Evolutionary conservation across 2,797 vertebrate species (phyloP), one percentile per base, ranked within the genome.

Genomic region (Peromyscus melanophrys): DNA sequence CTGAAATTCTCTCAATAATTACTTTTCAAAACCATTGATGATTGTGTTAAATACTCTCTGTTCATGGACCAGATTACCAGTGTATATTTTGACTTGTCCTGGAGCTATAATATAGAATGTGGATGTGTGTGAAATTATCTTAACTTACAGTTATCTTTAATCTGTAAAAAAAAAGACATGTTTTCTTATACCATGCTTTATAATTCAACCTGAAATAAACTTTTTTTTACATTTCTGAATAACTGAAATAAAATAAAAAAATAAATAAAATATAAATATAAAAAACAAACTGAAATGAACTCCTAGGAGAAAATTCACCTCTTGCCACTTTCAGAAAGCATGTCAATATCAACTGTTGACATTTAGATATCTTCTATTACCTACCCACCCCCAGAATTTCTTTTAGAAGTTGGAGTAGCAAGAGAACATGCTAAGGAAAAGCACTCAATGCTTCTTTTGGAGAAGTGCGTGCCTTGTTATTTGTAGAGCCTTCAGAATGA

Each of bases 11-110:
- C 49, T 96, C 89, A 17, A 85, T 27, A 40, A 55, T 92, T 88
- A 84, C 31, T 89, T 88, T 93, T 90, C 40, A 92, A 81, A 69
- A 40, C 1, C 34, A 88, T 75, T 67, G 71, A 85, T 92, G 17
- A 63, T 10, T 57, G n/a, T 49, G 7, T 52, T 91, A 67, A 59
- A 92, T 29, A 80, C 4, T 0, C 25, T 59, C 17, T 89, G 8
- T 76, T 63, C 75, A 81, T 69, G 31, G 27, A 61, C 6, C 2
- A 80, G 2, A 82, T 16, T 6, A 88, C 12, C 27, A 75, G 78
- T 8, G 43, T 14, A 81, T 8, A 71, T 80, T 95, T 89, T 71
- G 81, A 46, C 1, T 29, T 89, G 3, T 27, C 3, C 21, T 85
- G 13, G 34, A 85, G 23, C 17, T 85, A 43, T 89, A 76, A 93